These are phyloP conservation scores for Oplegnathus fasciatus DNA, from an alignment of 2,113 vertebrate species.

Conservation along the genomic window DNA sequence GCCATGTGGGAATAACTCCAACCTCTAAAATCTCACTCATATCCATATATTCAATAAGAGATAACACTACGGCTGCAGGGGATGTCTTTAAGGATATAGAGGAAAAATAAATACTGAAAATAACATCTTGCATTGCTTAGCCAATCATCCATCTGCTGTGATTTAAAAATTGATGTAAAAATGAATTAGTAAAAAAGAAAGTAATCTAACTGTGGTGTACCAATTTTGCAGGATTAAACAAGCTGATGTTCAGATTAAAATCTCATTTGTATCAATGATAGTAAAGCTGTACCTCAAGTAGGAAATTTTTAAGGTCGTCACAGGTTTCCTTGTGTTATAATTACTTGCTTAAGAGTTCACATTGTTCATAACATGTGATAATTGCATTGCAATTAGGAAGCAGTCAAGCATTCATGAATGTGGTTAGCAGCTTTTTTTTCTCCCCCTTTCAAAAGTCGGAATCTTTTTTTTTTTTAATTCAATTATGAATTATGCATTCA, in stretches of 20 bases:
- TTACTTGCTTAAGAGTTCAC: slow-evolving; percentile 86
- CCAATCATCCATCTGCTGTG: slow-evolving; percentile 9
- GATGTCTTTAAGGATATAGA: slow-evolving; percentile 9
- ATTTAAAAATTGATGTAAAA: slow-evolving; percentile 34
- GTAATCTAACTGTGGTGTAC: slow-evolving; percentile 53
- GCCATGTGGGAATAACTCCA: slow-evolving; percentile 58
- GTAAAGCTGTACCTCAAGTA: slow-evolving; percentile 72
- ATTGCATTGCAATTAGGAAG: slow-evolving; percentile 84
- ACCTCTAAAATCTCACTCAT: slow-evolving; percentile 43
- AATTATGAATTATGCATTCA: slow-evolving; percentile 81
- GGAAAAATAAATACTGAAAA: slow-evolving; percentile 34
- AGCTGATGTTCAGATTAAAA: slow-evolving; percentile 76
- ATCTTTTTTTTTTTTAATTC: slow-evolving; percentile 74
- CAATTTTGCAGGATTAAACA: slow-evolving; percentile 82
- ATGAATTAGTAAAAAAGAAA: slow-evolving; percentile 42
- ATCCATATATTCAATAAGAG: slow-evolving; percentile 44
- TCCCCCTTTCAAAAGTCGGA: slow-evolving; percentile 66
- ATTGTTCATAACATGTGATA: slow-evolving; percentile 85
- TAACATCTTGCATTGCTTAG: slow-evolving; percentile 9
- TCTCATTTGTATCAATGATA: slow-evolving; percentile 75
- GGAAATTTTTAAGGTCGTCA: slow-evolving; percentile 78
- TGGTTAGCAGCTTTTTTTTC: slow-evolving; percentile 74
- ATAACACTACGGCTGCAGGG: slow-evolving; percentile 11
- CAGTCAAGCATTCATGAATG: slow-evolving; percentile 81
- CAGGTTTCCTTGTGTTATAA: slow-evolving; percentile 87